These are phyloP conservation scores for Clepsis dumicolana DNA, from an alignment of 2,888 invertebrate genomes.

Conservation along the genomic window DNA sequence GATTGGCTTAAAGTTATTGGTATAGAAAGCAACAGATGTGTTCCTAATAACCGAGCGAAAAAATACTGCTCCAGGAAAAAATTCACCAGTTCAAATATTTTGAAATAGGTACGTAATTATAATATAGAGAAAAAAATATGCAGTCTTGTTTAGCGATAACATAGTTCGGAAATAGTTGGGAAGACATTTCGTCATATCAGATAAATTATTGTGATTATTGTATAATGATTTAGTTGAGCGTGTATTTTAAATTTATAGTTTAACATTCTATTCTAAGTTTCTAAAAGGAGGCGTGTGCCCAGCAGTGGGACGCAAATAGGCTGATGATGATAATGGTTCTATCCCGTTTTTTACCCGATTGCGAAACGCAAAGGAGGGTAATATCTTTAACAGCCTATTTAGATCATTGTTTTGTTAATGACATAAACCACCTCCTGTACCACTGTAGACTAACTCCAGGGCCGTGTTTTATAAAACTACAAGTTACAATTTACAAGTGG, in stretches of 20 bases:
- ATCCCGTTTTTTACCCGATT: no score
- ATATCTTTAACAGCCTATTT: no score
- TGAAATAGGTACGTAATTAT: not conserved
- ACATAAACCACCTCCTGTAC: not conserved
- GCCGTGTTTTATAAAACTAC: no score
- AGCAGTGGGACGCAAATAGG: no score
- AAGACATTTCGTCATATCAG: constrained; percentile 2
- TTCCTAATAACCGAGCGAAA: not conserved
- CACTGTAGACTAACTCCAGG: not conserved
- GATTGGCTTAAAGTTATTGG: not conserved
- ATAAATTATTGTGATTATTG: constrained; percentile 4
- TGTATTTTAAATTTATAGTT: not conserved
- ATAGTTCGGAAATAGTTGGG: not conserved
- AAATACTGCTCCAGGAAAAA: not conserved
- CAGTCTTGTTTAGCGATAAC: not conserved
- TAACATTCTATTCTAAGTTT: not conserved
- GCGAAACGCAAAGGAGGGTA: no score
- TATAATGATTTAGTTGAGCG: not conserved
- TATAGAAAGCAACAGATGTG: not conserved
- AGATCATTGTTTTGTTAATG: no score
- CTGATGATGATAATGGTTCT: no score
- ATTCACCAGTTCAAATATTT: not conserved
- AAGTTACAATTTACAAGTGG: no score
- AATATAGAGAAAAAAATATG: not conserved
- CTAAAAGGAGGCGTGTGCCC: no score